Percentiles rank a stretch among this genome's conserved stretches.
phyloP scores from a whole-genome alignment of 2,888 invertebrate species.

The Cantharis flavilabris region DNA sequence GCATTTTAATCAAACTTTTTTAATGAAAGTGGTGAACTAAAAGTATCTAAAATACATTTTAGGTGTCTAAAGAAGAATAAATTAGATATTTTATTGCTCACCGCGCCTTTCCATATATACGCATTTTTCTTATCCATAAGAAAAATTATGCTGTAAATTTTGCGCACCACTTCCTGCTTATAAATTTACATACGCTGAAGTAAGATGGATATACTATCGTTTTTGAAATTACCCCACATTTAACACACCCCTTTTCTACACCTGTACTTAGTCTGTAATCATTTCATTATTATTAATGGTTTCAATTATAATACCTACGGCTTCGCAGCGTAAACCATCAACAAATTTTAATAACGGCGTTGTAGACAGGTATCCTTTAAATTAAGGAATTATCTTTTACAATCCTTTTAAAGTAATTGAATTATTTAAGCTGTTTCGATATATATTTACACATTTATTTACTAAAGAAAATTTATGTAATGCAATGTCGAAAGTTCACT shows the following conservation, averaged over 20 bases:
- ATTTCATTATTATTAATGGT: slow-evolving; percentile 24
- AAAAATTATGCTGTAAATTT: background rate
- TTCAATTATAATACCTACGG: slow-evolving; percentile 1
- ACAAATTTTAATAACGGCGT: background rate
- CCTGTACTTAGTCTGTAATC: slow-evolving; percentile 13
- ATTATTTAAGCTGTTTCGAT: background rate
- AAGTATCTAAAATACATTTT: slow-evolving; percentile 12
- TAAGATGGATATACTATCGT: background rate
- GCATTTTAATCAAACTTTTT: slow-evolving; percentile 19
- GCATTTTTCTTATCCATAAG: slow-evolving; percentile 5
- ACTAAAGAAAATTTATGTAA: background rate
- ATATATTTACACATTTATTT: background rate
- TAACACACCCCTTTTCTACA: slow-evolving; percentile 15
- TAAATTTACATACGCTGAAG: background rate
- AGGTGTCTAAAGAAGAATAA: slow-evolving; percentile 14
- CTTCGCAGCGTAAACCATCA: background rate
- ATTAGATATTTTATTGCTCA: slow-evolving; percentile 25
- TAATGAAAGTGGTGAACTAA: slow-evolving; percentile 14
- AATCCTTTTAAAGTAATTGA: slow-evolving; percentile 1
- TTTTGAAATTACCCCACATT: background rate
- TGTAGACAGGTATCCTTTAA: background rate
- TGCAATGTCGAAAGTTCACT: background rate
- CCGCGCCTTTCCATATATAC: slow-evolving; percentile 18
- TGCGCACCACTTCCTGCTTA: background rate
- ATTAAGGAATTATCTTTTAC: background rate